Evolutionary conservation across 1,140 invertebrate species (phyloP).

Genomic region (Lerema accius): DNA sequence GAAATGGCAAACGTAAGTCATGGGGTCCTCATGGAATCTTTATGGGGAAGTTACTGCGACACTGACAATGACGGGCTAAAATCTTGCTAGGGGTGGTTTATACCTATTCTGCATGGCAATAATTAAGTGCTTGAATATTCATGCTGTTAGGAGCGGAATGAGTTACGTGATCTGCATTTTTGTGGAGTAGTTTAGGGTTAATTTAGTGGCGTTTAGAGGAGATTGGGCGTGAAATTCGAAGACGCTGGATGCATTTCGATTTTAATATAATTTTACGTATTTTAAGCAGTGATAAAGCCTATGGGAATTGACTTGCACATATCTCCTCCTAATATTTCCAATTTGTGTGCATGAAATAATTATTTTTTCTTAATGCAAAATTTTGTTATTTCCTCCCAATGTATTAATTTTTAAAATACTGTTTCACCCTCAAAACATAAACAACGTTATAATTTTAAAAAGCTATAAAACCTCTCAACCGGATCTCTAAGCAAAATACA

Average conservation of each 20-base stretch:
- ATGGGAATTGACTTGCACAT: not conserved
- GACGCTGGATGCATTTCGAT: conserved; percentile 1
- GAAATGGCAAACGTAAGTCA: conserved; percentile 53
- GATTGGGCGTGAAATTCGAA: conserved; percentile 13
- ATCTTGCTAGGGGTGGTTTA: conserved; percentile 36
- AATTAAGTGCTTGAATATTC: conserved; percentile 34
- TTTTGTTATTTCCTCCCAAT: too few relatives aligned
- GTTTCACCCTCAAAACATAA: too few relatives aligned
- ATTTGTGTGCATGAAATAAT: not conserved
- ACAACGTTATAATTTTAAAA: too few relatives aligned
- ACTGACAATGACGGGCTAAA: conserved; percentile 50
- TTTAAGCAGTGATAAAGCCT: not conserved
- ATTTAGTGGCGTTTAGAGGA: conserved; percentile 13
- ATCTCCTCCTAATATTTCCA: too few relatives aligned
- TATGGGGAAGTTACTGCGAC: conserved; percentile 44
- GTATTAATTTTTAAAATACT: too few relatives aligned
- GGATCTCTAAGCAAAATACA: not conserved
- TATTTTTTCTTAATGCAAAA: too few relatives aligned
- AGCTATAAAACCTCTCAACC: not conserved
- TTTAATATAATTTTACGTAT: not conserved
- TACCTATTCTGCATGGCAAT: conserved; percentile 16
- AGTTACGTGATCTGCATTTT: conserved; percentile 33
- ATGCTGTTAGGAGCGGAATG: conserved; percentile 24
- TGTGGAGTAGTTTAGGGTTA: conserved; percentile 14
- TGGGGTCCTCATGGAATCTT: conserved; percentile 38